Evolutionary conservation across 37 sponge, comb jelly and placozoan species (phyloP), one percentile per base, ranked within the genome.

Genomic region (Aplysina aerophoba): DNA sequence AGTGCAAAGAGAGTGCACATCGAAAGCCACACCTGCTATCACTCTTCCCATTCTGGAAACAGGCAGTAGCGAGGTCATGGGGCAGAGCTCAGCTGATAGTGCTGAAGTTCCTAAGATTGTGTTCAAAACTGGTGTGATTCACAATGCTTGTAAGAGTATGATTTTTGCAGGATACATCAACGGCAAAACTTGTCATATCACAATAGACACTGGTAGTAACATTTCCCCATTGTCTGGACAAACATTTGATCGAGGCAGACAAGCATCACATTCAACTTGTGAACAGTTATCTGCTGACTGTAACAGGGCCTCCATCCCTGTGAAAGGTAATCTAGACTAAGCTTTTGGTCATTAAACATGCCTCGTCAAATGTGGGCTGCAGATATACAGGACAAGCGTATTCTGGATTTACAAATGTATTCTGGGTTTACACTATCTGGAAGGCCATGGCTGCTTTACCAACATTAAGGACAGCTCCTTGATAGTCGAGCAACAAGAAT

Each of bases 131-230:
- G 85, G 77, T 4, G 73, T 78, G 4, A 59, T 85, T 75, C 17
- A 31, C 30, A 25, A 24, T 59, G 62, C 8, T 75, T 57, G 77
- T 60, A 28, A 75, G 31, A 74, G 78, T 37, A 77, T 85, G 44
- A 59, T 67, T 75, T 5, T 85, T 25, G 24, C 73, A 21, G 85
- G 85, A 22, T 66, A 77, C 20, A 39, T 85, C 78, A 60, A 60
- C 44, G 85, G 85, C 2, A 30, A 0, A 54, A 14, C 73, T 24
- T 69, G 73, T 72, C 60, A 84, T 3, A 50, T 84, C 21, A 85
- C 85, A 4, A 55, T 85, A 1, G 85, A 85, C 64, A 85, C 85
- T 34, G 85, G 85, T 24, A 85, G 85, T 33, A 81, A 55, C 36
- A 59, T 81, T 8, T 81, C 81, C n/a, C n/a, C 21, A 25, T 15